Evolutionary conservation across 2,797 vertebrate species (phyloP).

Genomic region (Cacajao melanocephalus): DNA sequence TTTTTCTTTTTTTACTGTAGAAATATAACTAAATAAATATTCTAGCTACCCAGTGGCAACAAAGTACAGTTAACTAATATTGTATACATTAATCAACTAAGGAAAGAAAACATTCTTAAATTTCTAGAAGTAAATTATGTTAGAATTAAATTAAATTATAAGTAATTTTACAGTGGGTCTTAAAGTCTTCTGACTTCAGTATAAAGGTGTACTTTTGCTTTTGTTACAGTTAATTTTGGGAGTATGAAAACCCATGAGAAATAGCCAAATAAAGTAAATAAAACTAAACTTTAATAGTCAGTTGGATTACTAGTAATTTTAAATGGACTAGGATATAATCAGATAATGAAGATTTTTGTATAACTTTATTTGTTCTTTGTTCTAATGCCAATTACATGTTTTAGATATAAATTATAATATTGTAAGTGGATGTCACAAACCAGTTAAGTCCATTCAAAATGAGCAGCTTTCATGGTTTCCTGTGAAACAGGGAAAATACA

Average conservation of each 20-base stretch:
- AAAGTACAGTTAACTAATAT: slow-evolving; percentile 37
- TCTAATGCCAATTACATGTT: neutral
- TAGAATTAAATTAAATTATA: neutral
- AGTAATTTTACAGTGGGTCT: neutral
- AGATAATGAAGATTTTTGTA: neutral
- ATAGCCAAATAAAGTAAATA: slow-evolving; percentile 41
- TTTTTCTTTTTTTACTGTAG: slow-evolving; percentile 40
- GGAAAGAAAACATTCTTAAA: slow-evolving; percentile 45
- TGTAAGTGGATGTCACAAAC: neutral
- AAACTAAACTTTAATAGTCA: neutral
- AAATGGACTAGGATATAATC: slow-evolving; percentile 2
- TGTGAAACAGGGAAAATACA: neutral
- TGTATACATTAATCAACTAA: slow-evolving; percentile 24
- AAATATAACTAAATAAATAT: slow-evolving; percentile 36
- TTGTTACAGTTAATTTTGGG: slow-evolving; percentile 21
- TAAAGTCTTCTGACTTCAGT: slow-evolving; percentile 7
- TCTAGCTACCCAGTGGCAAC: slow-evolving; percentile 29
- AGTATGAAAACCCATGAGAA: neutral
- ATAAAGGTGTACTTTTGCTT: neutral
- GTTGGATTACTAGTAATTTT: slow-evolving; percentile 31
- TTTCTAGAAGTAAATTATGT: slow-evolving; percentile 7
- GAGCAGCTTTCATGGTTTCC: slow-evolving; percentile 14
- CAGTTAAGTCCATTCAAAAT: neutral
- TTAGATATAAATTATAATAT: slow-evolving; percentile 3
- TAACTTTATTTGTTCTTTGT: neutral